Base-by-base conservation (phyloP, 2,797 vertebrate species). In the Rhinogobio ventralis region DNA sequence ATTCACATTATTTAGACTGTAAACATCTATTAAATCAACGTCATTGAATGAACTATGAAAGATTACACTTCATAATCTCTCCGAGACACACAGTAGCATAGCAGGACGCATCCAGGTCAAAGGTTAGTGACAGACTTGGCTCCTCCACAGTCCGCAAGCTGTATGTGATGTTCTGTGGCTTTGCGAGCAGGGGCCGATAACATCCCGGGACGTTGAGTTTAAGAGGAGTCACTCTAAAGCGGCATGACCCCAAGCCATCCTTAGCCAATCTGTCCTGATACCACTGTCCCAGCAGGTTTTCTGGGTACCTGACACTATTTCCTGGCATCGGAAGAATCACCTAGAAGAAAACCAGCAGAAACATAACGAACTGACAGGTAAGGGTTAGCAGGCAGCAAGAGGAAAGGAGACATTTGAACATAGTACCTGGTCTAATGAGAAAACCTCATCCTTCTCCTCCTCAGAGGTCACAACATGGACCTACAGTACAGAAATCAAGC, bases 261-360 rank as follows among this genome's bases (percentile, higher is more conserved):
- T 90, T 87, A 69, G 90, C 91, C 90, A 99, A 95, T 77, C 95
- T 92, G 82, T 98, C 95, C 73, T 53, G 91, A 92, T 97, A 99
- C 97, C 98, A 99, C 1, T 93, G 82, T 13, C 95, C 96, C 89
- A 97, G 92, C 85, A 93, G 84, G 82, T 98, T 97, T 83, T 93
- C 94, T 6, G 98, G 98, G 92, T 98, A 99, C 84, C 93, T 96
- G 85, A 97, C 93, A 0, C 92, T 98, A 90, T 97, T 97, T 57
- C 98, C 98, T 76, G 96, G 96, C 95, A 99, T 96, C 1, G 98
- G 98, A 64, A 99, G 95, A 87, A 99, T 93, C n/a, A 99, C 96
- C 98, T 99, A 33, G 4, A 57, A 49, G 13, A 46, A 1, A 46
- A 39, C 5, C 76, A 51, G 39, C 20, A 77, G 23, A 42, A 64